A percentile compares a stretch with the other conserved stretches of the same genome.
phyloP scores from a whole-genome alignment of 2,113 vertebrate genomes.

The Cyanoderma ruficeps region DNA sequence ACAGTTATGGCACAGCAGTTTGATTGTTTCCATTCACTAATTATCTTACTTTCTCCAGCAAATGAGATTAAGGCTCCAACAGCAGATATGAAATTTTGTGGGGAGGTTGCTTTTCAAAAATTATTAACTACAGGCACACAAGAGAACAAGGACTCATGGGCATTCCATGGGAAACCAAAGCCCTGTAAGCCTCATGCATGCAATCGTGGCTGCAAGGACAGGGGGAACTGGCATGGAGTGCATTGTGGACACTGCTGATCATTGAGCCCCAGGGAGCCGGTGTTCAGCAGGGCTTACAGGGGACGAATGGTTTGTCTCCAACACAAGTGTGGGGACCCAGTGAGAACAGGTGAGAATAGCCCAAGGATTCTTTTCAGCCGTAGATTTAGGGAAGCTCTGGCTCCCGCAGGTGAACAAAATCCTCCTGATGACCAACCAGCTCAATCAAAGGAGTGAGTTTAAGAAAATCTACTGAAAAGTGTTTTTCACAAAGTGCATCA shows the following conservation, averaged over 20 bases:
- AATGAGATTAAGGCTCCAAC: conserved; percentile 10
- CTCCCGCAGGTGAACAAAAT: rapidly evolving
- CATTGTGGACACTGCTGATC: neutral
- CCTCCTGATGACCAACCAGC: neutral
- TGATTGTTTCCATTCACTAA: conserved; percentile 15
- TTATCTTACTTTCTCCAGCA: conserved; percentile 19
- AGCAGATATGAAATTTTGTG: neutral
- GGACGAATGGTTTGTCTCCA: neutral
- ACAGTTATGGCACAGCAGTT: neutral
- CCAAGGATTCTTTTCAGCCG: rapidly evolving
- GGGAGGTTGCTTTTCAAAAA: neutral
- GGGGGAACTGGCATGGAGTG: neutral
- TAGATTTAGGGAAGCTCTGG: neutral
- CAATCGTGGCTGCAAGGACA: rapidly evolving
- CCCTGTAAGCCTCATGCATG: rapidly evolving
- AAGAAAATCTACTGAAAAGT: neutral
- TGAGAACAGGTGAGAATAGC: neutral
- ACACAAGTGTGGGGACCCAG: rapidly evolving
- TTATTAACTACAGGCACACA: neutral
- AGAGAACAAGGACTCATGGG: neutral
- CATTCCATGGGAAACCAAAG: neutral
- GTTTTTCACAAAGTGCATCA: neutral
- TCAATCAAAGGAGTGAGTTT: neutral
- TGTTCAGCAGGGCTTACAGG: neutral
- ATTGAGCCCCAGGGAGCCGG: neutral